These are phyloP conservation scores for Lordiphosa fenestrarum DNA, from an alignment of 2,888 invertebrate species.

Conservation along the genomic window DNA sequence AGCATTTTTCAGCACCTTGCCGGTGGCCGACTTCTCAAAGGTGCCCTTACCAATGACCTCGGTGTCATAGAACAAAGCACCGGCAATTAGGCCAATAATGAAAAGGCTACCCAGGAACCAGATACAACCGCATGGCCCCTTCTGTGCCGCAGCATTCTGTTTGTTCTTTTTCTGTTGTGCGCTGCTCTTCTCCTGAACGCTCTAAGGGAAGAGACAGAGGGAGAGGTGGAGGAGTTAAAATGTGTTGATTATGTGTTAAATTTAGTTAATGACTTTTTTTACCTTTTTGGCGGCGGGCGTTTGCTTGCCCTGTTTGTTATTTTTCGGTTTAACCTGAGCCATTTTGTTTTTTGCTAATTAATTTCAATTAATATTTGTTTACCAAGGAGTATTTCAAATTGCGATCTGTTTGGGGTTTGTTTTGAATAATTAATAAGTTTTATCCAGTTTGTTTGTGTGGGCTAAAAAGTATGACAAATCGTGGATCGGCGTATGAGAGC, in stretches of 20 bases:
- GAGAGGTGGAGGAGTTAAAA: not conserved
- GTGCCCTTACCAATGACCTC: constrained; percentile 84
- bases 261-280: constrained; percentile 28
- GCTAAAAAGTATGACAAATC: constrained; percentile 23
- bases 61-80: constrained; percentile 85
- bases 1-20: constrained; percentile 84
- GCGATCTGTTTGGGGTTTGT: constrained; percentile 32
- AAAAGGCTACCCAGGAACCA: constrained; percentile 85
- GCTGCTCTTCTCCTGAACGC: constrained; percentile 74
- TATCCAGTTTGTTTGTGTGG: constrained; percentile 4
- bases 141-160: constrained; percentile 56
- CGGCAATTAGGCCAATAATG: constrained; percentile 83
- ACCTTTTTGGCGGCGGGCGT: constrained; percentile 77
- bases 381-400: constrained; percentile 34
- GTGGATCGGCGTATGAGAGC: constrained; percentile 14
- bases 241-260: constrained; percentile 9
- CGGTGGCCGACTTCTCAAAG: constrained; percentile 86
- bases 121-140: constrained; percentile 81
- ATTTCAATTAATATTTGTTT: constrained; percentile 50
- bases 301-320: constrained; percentile 79
- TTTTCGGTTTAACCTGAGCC: constrained; percentile 80
- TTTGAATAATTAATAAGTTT: constrained; percentile 7
- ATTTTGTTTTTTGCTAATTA: constrained; percentile 63
- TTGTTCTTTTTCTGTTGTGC: constrained; percentile 77
- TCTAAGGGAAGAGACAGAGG: constrained; percentile 39